phyloP scores from a whole-genome alignment of 2,797 vertebrate species.

The Botia kubotai region DNA sequence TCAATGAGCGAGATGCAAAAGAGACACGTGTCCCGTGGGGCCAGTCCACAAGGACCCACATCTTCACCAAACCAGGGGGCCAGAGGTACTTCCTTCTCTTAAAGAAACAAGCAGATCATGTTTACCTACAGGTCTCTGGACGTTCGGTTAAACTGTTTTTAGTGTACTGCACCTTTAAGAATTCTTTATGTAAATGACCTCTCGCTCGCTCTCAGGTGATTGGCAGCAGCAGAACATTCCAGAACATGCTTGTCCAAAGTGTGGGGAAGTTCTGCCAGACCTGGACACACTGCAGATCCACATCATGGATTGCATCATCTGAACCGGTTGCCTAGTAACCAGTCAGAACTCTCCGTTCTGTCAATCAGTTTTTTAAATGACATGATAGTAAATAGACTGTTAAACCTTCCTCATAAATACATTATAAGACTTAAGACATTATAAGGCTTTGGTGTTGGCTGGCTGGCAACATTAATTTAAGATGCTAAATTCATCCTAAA shows the following conservation, averaged over 20 bases:
- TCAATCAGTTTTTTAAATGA: constrained; percentile 4
- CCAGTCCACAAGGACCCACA: constrained; percentile 68
- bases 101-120: background rate
- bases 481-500: background rate
- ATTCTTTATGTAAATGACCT: background rate
- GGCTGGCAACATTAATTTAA: background rate
- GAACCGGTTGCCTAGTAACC: constrained; percentile 60
- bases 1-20: constrained; percentile 90
- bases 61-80: constrained; percentile 63
- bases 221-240: constrained; percentile 86
- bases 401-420: background rate
- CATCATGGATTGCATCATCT: constrained; percentile 99
- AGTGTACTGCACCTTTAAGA: background rate
- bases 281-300: constrained; percentile 96
- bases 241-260: constrained; percentile 92
- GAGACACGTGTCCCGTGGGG: constrained; percentile 80
- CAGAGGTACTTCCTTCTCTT: constrained; percentile 68
- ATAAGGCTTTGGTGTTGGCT: background rate
- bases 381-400: background rate
- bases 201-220: constrained; percentile 72
- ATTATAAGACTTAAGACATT: background rate
- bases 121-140: too few relatives aligned
- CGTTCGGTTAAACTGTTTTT: background rate
- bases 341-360: background rate
- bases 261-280: constrained; percentile 90